Evolutionary conservation across 2,888 invertebrate species (phyloP), one percentile per base, ranked within the genome.

Genomic region (Metalampra italica): DNA sequence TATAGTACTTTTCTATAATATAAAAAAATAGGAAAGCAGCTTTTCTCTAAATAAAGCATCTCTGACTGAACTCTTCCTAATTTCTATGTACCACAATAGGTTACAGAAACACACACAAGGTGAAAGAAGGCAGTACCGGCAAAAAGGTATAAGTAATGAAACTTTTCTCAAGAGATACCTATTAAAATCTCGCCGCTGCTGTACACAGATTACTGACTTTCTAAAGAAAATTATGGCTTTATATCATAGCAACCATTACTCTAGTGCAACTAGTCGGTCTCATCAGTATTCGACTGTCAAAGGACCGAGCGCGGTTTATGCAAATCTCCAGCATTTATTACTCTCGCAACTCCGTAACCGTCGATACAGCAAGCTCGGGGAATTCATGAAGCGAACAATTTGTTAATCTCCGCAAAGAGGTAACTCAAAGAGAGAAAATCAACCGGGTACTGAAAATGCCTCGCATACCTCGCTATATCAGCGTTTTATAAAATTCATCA

Each of bases 211-310:
- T 66, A 65, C 60, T 22, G 59, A 68, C 70, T 71, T 74, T 71
- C 65, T 61, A 68, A 64, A 67, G 62, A 63, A 75, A 79, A 74
- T 74, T 72, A 73, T 69, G 62, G 68, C 65, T 75, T 67, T 67
- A 61, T 14, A 68, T 62, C 61, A 34, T 69, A 62, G 59, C 53
- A 59, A 58, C 56, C 58, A 65, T 71, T 74, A 70, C 67, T 69
- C 56, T 60, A 22, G 53, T 12, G 58, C 55, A 70, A 71, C 64
- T 70, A 64, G 69, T 66, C 69, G 63, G 60, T 59, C 71, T 78
- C 78, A 75, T 82, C 77, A 74, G 75, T 74, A 78, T 78, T 73
- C 75, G 68, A 58, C 72, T 70, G 74, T 76, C 74, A 79, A 75
- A 78, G 74, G 66, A 68, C 61, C 61, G 57, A 56, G 65, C 60